Evolutionary conservation across 2,113 vertebrate species (phyloP).

Genomic region (Scopus umbretta): DNA sequence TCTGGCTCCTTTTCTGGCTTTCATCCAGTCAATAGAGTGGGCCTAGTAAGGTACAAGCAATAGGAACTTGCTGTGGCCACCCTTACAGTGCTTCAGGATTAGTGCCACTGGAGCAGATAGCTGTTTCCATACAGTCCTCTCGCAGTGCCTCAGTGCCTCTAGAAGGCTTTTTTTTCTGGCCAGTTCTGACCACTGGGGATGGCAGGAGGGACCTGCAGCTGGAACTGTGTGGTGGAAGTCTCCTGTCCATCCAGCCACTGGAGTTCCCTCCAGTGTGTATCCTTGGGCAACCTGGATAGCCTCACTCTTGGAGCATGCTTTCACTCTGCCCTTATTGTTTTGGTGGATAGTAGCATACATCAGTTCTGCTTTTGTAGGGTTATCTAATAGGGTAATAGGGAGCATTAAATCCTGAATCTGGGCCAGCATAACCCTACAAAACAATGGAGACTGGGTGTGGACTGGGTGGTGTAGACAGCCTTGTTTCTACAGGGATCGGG

Average conservation of each 20-base stretch:
- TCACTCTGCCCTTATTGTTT: not conserved
- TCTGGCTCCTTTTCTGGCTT: not conserved
- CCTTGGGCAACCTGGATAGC: not conserved
- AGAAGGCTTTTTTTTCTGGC: not conserved
- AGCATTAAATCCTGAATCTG: not conserved
- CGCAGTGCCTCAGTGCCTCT: not conserved
- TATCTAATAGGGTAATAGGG: not conserved
- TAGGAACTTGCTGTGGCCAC: not conserved
- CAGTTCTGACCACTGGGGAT: not conserved
- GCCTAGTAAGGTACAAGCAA: not conserved
- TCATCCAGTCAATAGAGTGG: not conserved
- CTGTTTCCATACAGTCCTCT: not conserved
- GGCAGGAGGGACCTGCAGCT: not conserved
- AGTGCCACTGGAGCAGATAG: not conserved
- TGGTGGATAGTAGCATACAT: not conserved
- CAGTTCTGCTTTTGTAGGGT: not conserved
- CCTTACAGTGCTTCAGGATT: not conserved
- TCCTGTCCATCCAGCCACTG: not conserved
- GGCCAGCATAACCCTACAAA: not conserved
- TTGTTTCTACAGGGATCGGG: not conserved
- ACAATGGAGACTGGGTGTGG: not conserved
- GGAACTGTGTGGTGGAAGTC: not conserved
- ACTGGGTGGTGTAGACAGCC: not conserved
- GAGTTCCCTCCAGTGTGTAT: not conserved
- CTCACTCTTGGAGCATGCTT: not conserved